These are phyloP conservation scores for Euglossa dilemma DNA, from an alignment of 1,140 invertebrate species.

Conservation along the genomic window DNA sequence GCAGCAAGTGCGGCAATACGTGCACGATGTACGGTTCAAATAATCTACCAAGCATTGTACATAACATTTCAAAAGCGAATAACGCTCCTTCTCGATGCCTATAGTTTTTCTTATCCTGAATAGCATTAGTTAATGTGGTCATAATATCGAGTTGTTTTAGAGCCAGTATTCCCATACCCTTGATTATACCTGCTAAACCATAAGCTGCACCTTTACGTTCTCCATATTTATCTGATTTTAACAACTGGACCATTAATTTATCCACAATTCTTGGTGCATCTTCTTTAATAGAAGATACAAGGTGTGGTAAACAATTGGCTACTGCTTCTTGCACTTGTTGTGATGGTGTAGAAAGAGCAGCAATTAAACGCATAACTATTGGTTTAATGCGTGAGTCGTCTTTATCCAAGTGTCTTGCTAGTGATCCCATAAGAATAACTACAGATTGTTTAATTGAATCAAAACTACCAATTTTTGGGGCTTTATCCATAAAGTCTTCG, in stretches of 20 bases:
- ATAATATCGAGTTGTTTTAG: conserved; percentile 98
- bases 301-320: conserved; percentile 96
- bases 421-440: conserved; percentile 97
- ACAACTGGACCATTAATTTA: conserved; percentile 92
- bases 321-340: conserved; percentile 99
- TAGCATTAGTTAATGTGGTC: conserved; percentile 95
- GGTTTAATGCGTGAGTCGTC: conserved; percentile 94
- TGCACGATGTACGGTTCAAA: conserved; percentile 99
- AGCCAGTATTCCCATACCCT: conserved; percentile 97
- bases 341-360: conserved; percentile 97
- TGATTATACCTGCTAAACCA: conserved; percentile 94
- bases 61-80: conserved; percentile 99
- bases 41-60: conserved; percentile 95
- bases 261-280: conserved; percentile 94
- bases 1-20: conserved; percentile 95
- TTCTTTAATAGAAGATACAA: conserved; percentile 95
- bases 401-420: conserved; percentile 96
- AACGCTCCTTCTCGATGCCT: conserved; percentile 96
- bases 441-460: conserved; percentile 97
- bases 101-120: conserved; percentile 98
- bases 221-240: conserved; percentile 98
- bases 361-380: conserved; percentile 95
- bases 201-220: conserved; percentile 96
- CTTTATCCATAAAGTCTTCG: conserved; percentile 94
- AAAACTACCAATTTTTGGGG: conserved; percentile 93